Base-by-base conservation (phyloP, 2,797 vertebrate species). In the Bufotes viridis region DNA sequence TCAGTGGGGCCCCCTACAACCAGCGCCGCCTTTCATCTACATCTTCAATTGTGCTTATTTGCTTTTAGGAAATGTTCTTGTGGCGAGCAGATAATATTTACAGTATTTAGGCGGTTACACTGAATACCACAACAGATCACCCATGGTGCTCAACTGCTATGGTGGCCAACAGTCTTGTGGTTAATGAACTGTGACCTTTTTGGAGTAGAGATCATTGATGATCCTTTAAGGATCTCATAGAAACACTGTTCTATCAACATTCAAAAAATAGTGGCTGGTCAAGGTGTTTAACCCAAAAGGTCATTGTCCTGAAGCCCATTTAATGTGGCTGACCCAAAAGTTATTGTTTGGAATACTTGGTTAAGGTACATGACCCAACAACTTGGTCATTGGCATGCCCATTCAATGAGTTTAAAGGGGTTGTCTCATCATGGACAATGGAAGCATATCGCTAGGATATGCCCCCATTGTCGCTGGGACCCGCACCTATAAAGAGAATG, bases 21-120 rank as follows among this genome's bases (percentile, higher is more conserved):
- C 93, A 93, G 90, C 91, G 87, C 91, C 3, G 90, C 92, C 93
- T 94, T 93, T 94, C 91, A 93, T 94, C 92, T 91, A 17, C 55
- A 90, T 87, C 75, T 91, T 91, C 87, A 93, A 91, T 67, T 80
- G 34, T 24, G 18, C 17, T 55, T 78, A 14, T 24, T 78, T 83
- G 22, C 72, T 87, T 58, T 34, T 29, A 79, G 60, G 58, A 79
- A 67, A 51, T 42, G 4, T 49, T 81, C 61, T 65, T 49, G 18
- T 15, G 13, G 79, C 42, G 18, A 81, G 61, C 49, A 81, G 80
- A 53, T 20, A 81, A 51, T 81, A 49, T 81, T 65, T 81, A 81
- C 80, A 67, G 60, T 51, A 51, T 51, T 81, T n/a, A n/a, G 1
- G 20, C 10, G 29, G 78, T 80, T 61, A 80, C 24, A 49, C 18